Percentiles rank a stretch among this genome's conserved stretches.
Evolutionary conservation across 2,888 invertebrate genomes (phyloP).

Genomic region (Chorisops tibialis): DNA sequence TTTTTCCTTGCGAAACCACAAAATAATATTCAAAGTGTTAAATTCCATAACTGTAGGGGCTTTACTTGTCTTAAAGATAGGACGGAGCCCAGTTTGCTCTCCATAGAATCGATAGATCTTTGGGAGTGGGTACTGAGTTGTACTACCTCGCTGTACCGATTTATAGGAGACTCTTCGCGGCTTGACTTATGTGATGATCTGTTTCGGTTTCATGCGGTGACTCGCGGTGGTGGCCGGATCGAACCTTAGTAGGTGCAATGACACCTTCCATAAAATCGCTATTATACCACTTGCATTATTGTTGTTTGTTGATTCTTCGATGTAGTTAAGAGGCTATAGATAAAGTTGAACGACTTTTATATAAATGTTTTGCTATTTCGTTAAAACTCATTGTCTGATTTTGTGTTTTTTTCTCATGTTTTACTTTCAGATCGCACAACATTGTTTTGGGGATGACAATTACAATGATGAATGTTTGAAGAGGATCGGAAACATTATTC

Average conservation of each 20-base stretch:
- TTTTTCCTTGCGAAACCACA: conserved; percentile 20
- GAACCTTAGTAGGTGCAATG: conserved; percentile 3
- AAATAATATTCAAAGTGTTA: conserved; percentile 29
- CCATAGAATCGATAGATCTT: no score
- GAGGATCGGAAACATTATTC: conserved; percentile 1
- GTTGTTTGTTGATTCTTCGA: neutral
- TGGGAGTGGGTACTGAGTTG: no score
- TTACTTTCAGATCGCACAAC: conserved; percentile 19
- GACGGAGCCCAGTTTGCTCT: no score
- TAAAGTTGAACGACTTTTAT: no score
- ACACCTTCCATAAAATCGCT: neutral
- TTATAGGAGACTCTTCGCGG: no score
- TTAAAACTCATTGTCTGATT: conserved; percentile 8
- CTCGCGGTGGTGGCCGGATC: neutral
- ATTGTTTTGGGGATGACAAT: neutral
- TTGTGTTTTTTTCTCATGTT: conserved; percentile 9
- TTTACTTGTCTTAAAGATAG: neutral
- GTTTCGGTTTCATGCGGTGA: neutral
- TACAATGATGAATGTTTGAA: conserved; percentile 24
- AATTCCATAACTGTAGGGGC: conserved; percentile 26
- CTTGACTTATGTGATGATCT: neutral
- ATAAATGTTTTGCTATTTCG: no score
- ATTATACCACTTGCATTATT: neutral
- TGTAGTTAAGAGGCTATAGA: no score
- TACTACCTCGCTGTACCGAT: no score